Conservation (phyloP, 2,888 invertebrate genomes). For the Pollenia amentaria region DNA sequence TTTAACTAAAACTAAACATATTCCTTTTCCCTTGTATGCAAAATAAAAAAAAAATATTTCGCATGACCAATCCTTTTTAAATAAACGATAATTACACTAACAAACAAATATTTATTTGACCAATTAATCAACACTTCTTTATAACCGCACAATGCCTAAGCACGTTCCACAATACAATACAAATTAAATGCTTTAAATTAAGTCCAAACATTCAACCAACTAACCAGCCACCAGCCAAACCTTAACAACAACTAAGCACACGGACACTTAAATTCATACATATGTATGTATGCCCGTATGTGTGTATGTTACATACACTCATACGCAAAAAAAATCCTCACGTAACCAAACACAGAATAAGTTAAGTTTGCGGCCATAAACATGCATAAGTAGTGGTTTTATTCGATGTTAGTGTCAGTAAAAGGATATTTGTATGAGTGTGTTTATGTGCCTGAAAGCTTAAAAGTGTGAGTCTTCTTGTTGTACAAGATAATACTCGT, state of each 20-base stretch:
- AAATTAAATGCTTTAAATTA: slow-evolving; percentile 45
- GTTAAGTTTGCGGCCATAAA: slow-evolving; percentile 30
- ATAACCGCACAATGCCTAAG: slow-evolving; percentile 46
- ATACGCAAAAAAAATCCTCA: not conserved
- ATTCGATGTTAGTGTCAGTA: slow-evolving; percentile 33
- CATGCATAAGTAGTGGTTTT: slow-evolving; percentile 56
- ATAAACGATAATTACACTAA: slow-evolving; percentile 30
- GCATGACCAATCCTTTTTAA: not conserved
- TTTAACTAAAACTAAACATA: not conserved
- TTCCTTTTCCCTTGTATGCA: not conserved
- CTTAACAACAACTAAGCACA: slow-evolving; percentile 15
- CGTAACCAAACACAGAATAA: slow-evolving; percentile 3
- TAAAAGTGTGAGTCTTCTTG: not conserved
- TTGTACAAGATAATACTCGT: slow-evolving; percentile 13
- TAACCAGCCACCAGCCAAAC: not conserved
- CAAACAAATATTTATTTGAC: slow-evolving; percentile 64
- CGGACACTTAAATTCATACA: not conserved
- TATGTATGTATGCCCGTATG: not conserved
- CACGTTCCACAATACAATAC: slow-evolving; percentile 34
- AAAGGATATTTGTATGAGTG: not conserved
- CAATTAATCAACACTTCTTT: slow-evolving; percentile 70
- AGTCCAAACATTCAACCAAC: not conserved
- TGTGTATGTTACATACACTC: not conserved
- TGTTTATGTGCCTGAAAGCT: not conserved
- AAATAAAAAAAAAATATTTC: slow-evolving; percentile 10